Evolutionary conservation across 2,113 vertebrate genomes (phyloP).

Genomic region (Cebus imitator): DNA sequence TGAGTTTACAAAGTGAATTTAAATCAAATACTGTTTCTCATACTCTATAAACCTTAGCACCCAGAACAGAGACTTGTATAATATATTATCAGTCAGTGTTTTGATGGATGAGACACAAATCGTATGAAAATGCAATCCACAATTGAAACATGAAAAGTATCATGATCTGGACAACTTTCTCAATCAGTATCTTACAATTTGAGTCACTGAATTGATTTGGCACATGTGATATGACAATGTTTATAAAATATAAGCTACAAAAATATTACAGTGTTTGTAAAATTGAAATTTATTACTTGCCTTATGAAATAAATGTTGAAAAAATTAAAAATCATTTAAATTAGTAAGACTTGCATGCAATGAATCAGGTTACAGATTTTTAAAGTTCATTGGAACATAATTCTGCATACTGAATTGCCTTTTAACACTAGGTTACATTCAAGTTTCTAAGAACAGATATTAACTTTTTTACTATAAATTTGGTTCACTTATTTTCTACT

Average conservation of each 20-base stretch:
- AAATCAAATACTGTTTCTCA: not conserved
- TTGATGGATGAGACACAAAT: not conserved
- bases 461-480: not conserved
- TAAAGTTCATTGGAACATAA: slow-evolving; percentile 32
- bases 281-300: not conserved
- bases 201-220: not conserved
- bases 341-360: not conserved
- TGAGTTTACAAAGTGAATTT: not conserved
- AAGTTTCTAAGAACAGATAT: slow-evolving; percentile 1
- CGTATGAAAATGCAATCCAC: not conserved
- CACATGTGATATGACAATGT: not conserved
- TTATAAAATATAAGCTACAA: slow-evolving; percentile 15
- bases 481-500: not conserved
- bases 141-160: not conserved
- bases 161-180: not conserved
- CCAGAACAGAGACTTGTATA: not conserved
- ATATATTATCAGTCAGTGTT: not conserved
- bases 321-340: not conserved
- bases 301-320: slow-evolving; percentile 15
- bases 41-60: not conserved
- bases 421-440: not conserved
- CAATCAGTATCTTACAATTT: not conserved
- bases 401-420: not conserved
- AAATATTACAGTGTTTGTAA: not conserved
- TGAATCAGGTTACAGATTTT: slow-evolving; percentile 12